These are phyloP conservation scores for Hyppa rectilinea DNA, from an alignment of 2,888 invertebrate genomes.

Conservation along the genomic window DNA sequence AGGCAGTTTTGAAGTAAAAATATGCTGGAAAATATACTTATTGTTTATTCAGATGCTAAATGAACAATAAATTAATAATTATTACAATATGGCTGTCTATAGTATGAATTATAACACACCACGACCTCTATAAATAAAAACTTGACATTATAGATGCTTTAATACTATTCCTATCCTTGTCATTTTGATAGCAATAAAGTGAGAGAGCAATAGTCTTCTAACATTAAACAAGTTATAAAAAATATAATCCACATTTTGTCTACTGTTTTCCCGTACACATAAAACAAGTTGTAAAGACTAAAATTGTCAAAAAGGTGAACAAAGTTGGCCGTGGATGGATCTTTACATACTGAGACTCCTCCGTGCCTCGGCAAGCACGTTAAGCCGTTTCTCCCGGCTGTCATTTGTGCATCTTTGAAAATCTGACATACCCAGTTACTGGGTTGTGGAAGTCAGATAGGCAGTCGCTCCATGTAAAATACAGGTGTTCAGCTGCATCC, in stretches of 20 bases:
- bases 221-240: not conserved
- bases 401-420: no score
- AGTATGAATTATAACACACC: constrained; percentile 1
- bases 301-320: not conserved
- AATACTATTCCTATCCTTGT: not conserved
- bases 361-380: no score
- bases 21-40: constrained; percentile 1
- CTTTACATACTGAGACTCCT: no score
- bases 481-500: no score
- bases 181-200: not conserved
- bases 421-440: no score
- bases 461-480: no score
- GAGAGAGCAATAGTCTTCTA: not conserved
- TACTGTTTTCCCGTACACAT: not conserved
- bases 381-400: no score
- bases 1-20: no score
- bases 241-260: no score
- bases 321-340: no score
- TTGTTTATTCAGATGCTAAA: constrained; percentile 39
- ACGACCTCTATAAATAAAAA: not conserved
- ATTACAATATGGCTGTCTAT: not conserved
- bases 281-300: not conserved
- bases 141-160: not conserved
- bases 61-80: not conserved
- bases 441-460: no score